These are phyloP conservation scores for Ecliptopera silaceata DNA, from an alignment of 2,888 invertebrate genomes.

Conservation along the genomic window DNA sequence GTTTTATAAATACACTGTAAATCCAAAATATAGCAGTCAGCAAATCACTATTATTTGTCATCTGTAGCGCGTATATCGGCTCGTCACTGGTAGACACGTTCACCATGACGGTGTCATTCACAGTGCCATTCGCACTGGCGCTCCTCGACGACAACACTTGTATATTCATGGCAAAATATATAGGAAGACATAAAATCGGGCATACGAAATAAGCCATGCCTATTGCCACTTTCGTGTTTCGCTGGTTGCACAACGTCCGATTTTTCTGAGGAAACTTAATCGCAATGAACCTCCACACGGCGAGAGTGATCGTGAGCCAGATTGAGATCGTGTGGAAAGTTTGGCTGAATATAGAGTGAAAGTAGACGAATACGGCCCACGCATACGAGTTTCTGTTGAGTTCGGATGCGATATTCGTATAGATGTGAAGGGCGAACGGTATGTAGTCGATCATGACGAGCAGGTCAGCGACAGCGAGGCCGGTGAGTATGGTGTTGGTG, in stretches of 20 bases:
- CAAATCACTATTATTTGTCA: slow-evolving; percentile 85
- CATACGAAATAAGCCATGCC: slow-evolving; percentile 90
- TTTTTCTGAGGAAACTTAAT: slow-evolving; percentile 93
- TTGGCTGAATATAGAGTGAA: slow-evolving; percentile 95
- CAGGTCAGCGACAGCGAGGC: slow-evolving; percentile 94
- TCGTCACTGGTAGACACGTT: slow-evolving; percentile 52
- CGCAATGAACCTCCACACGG: slow-evolving; percentile 95
- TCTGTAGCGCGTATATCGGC: slow-evolving; percentile 85
- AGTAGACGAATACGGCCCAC: slow-evolving; percentile 92
- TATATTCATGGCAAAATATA: slow-evolving; percentile 91
- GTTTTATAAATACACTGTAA: slow-evolving; percentile 95
- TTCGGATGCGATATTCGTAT: slow-evolving; percentile 82
- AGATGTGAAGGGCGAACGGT: slow-evolving; percentile 92
- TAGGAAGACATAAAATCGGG: slow-evolving; percentile 91
- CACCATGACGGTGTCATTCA: slow-evolving; percentile 46
- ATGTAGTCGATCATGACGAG: slow-evolving; percentile 97
- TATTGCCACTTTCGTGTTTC: slow-evolving; percentile 89
- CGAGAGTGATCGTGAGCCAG: slow-evolving; percentile 95
- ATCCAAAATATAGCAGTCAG: slow-evolving; percentile 93
- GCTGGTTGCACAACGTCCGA: slow-evolving; percentile 90
- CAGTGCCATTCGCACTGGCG: slow-evolving; percentile 48
- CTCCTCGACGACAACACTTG: slow-evolving; percentile 60
- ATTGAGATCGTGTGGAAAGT: slow-evolving; percentile 95
- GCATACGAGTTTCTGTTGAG: slow-evolving; percentile 83
- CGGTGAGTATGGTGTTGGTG: slow-evolving; percentile 96